Evolutionary conservation across 1,140 invertebrate genomes (phyloP).

Genomic region (Delia radicum): DNA sequence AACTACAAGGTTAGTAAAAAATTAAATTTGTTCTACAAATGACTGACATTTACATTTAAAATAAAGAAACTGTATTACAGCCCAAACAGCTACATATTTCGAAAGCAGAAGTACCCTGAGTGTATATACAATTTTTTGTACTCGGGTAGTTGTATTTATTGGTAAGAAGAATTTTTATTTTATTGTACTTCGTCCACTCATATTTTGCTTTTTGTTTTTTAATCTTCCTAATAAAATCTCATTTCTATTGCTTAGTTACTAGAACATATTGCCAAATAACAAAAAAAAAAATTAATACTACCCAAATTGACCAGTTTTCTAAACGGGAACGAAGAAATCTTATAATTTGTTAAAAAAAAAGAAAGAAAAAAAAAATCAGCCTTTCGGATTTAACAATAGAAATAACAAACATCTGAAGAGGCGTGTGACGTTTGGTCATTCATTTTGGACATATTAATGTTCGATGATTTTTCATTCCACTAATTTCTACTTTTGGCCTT

Average conservation of each 20-base stretch:
- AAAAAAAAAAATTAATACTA: constrained; percentile 18
- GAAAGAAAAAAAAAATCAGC: background rate
- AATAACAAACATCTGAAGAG: constrained; percentile 36
- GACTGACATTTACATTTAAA: no score
- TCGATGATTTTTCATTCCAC: constrained; percentile 37
- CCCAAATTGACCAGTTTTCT: constrained; percentile 8
- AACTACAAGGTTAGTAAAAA: no score
- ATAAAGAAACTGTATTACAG: no score
- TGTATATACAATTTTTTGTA: no score
- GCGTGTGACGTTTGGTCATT: constrained; percentile 44
- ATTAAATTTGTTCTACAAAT: no score
- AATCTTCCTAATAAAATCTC: constrained; percentile 14
- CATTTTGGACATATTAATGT: constrained; percentile 30
- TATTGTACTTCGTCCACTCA: background rate
- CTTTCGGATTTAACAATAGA: constrained; percentile 26
- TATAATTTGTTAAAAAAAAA: constrained; percentile 29
- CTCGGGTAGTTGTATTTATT: no score
- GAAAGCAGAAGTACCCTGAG: no score
- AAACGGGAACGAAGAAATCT: background rate
- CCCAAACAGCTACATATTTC: no score
- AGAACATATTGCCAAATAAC: constrained; percentile 46
- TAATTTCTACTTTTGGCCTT: background rate
- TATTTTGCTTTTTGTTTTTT: background rate
- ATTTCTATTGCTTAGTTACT: constrained; percentile 30
- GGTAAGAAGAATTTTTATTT: background rate